Conservation (phyloP, 2,797 vertebrate species). For the Melanotaenia boesemani region DNA sequence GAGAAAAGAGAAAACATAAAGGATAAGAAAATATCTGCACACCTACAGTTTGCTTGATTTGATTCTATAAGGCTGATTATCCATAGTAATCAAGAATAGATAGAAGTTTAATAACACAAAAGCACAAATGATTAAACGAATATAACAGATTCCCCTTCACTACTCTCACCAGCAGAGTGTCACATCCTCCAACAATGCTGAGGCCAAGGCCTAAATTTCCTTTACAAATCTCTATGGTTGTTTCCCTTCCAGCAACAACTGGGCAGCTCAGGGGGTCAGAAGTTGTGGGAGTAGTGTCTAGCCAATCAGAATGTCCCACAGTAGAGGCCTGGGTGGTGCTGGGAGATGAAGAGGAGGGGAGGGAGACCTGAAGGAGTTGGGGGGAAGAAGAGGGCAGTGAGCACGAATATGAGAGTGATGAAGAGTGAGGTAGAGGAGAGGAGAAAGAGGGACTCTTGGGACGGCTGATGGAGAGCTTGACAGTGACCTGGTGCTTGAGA, state of each 20-base stretch:
- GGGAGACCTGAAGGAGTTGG: constrained; percentile 24
- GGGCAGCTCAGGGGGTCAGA: constrained; percentile 87
- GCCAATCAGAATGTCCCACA: constrained; percentile 78
- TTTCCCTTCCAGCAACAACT: constrained; percentile 90
- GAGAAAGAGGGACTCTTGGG: constrained; percentile 42
- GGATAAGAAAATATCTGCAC: not conserved
- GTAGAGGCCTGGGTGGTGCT: constrained; percentile 32
- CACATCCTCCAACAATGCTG: constrained; percentile 94
- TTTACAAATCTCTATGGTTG: constrained; percentile 92
- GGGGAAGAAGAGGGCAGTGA: constrained; percentile 43
- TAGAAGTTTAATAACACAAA: constrained; percentile 1
- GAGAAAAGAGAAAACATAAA: constrained; percentile 7
- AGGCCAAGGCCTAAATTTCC: constrained; percentile 91
- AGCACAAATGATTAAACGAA: not conserved
- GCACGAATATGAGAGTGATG: constrained; percentile 22
- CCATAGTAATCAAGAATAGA: not conserved
- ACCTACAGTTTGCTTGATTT: not conserved
- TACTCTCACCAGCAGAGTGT: constrained; percentile 91
- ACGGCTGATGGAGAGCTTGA: constrained; percentile 83
- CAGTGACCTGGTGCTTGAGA: constrained; percentile 82
- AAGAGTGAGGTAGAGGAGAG: constrained; percentile 34
- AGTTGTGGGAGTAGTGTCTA: constrained; percentile 77
- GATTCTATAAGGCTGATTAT: not conserved
- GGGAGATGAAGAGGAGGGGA: constrained; percentile 36
- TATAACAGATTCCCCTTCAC: not conserved